Evolutionary conservation across 2,113 vertebrate species (phyloP), one percentile per base, ranked within the genome.

Genomic region (Heterochromis multidens): DNA sequence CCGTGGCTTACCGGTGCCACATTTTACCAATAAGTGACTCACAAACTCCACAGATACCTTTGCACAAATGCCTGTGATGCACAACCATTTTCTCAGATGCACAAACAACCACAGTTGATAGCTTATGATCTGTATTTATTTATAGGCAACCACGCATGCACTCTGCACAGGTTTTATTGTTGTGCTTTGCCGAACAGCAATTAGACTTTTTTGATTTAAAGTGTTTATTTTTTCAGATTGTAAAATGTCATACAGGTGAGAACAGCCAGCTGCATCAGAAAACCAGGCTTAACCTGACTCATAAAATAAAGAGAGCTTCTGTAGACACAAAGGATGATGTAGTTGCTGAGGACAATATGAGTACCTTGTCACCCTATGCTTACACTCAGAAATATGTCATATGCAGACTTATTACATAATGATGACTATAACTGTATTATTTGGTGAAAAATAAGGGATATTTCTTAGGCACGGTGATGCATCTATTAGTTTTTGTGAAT

Each of bases 21-120:
- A 77, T 86, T 82, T 88, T 77, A 56, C 92, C 76, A 52, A 80
- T 91, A 89, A 90, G 87, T 83, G 80, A 94, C 85, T 92, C 84
- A 56, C 83, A 89, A 87, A 87, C 74, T 85, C 67, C 84, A 91
- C 54, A 83, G 81, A 88, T 77, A 57, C 78, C 46, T 52, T 29
- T 80, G 77, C 63, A 77, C 65, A 49, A 46, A 72, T 88, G 82
- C 82, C 40, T 79, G 52, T 84, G 16, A 29, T 77, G 59, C 77
- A 49, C 56, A 25, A 17, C 43, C 27, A 63, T 81, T 72, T 80
- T 46, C 54, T 82, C 67, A 31, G 19, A 60, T 11, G 10, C 58
- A 21, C 43, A 78, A 13, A 6, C 33, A 17, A 29, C 16, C 40
- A 82, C 61, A 57, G 12, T n/a, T 49, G 60, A 54, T 29, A 67